phyloP scores from a whole-genome alignment of 2,113 vertebrate species.

The Macroglossus sobrinus region DNA sequence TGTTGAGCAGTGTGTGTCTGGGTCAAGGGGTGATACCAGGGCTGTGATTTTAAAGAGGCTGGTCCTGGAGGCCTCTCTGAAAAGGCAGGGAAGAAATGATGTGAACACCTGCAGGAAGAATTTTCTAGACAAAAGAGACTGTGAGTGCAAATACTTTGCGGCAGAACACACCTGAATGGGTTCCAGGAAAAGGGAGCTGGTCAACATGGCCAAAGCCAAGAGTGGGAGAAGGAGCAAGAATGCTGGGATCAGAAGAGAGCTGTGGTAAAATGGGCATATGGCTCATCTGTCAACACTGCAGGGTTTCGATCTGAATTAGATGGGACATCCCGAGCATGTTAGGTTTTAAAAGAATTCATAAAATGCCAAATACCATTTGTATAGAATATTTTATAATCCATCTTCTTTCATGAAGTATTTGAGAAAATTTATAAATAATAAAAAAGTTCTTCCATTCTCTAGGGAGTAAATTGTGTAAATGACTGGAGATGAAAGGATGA shows the following conservation, averaged over 20 bases:
- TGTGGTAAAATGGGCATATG: accelerated
- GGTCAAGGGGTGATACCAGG: no score
- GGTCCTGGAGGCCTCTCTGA: background rate
- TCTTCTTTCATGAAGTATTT: background rate
- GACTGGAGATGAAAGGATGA: background rate
- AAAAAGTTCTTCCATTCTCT: background rate
- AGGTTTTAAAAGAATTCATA: background rate
- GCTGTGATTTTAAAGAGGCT: background rate
- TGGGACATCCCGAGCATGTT: background rate
- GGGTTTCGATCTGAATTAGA: background rate
- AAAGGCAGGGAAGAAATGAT: background rate
- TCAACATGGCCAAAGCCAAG: background rate
- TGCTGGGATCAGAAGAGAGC: background rate
- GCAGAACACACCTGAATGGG: background rate
- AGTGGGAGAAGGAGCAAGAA: background rate
- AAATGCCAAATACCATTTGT: background rate
- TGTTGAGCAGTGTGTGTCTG: background rate
- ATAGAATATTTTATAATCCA: background rate
- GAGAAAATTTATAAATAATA: background rate
- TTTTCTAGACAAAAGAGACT: background rate
- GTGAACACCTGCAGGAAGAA: background rate
- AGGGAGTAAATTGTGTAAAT: background rate
- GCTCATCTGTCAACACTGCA: background rate
- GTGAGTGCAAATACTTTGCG: background rate
- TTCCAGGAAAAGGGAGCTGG: background rate